Evolutionary conservation across 2,888 invertebrate species (phyloP).

Genomic region (Patella pellucida): DNA sequence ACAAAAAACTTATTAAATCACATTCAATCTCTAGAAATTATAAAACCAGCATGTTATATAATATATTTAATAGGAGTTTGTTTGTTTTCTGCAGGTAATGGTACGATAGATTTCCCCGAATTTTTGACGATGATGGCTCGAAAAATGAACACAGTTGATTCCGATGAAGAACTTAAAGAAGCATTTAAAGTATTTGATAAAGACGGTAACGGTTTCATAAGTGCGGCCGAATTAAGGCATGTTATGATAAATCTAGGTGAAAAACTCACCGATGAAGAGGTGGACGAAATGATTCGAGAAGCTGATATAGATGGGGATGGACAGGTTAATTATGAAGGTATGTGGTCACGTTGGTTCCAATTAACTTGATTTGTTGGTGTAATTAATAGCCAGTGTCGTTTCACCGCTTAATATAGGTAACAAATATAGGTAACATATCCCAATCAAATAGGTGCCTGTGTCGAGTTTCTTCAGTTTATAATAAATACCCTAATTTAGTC

Average conservation of each 20-base stretch:
- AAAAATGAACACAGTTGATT: slow-evolving; percentile 99
- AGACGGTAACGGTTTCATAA: slow-evolving; percentile 99
- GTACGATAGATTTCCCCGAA: slow-evolving; percentile 99
- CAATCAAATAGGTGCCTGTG: too few relatives aligned
- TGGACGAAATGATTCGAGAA: slow-evolving; percentile 99
- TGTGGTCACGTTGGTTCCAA: background rate
- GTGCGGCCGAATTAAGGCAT: slow-evolving; percentile 97
- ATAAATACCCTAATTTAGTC: too few relatives aligned
- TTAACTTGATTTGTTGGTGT: too few relatives aligned
- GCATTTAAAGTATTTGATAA: slow-evolving; percentile 99
- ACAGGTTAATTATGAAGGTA: slow-evolving; percentile 73
- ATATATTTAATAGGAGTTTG: too few relatives aligned
- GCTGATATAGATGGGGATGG: slow-evolving; percentile 99
- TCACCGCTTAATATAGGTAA: too few relatives aligned
- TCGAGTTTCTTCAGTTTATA: too few relatives aligned
- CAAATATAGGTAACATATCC: too few relatives aligned
- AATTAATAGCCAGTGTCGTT: too few relatives aligned
- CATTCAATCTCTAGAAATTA: too few relatives aligned
- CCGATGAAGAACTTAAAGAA: slow-evolving; percentile 97
- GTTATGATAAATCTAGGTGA: slow-evolving; percentile 99
- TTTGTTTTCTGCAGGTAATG: slow-evolving; percentile 82
- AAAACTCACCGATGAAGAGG: slow-evolving; percentile 99
- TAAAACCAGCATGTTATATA: too few relatives aligned
- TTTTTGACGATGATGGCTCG: slow-evolving; percentile 99
- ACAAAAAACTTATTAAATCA: too few relatives aligned